Evolutionary conservation across 1,140 invertebrate genomes (phyloP).

Genomic region (Rhagoletis zephyria): DNA sequence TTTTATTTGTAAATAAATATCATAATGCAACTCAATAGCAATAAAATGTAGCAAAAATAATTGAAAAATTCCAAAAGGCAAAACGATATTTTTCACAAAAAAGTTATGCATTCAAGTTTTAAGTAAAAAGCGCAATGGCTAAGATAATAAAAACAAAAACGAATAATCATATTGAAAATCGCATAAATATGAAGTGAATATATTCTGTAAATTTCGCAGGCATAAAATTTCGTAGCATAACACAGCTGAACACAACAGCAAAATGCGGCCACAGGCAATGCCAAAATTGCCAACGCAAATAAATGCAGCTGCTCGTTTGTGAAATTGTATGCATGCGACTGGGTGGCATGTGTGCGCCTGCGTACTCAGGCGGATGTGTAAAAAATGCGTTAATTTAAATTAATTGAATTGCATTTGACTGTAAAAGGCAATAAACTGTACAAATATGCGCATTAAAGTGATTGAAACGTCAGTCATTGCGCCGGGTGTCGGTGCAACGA

Average conservation of each 20-base stretch:
- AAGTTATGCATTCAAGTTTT: conserved; percentile 8
- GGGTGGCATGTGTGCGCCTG: background rate
- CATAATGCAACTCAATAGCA: background rate
- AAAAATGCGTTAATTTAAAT: conserved; percentile 50
- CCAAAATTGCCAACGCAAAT: conserved; percentile 11
- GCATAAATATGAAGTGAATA: conserved; percentile 12
- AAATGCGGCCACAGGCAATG: background rate
- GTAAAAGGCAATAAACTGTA: conserved; percentile 49
- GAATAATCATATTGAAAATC: background rate
- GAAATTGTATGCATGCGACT: background rate
- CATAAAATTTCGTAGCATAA: background rate
- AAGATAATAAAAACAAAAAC: background rate
- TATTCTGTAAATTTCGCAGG: conserved; percentile 11
- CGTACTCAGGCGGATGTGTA: background rate
- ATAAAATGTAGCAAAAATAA: background rate
- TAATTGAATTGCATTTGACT: conserved; percentile 52
- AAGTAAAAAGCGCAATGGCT: conserved; percentile 1
- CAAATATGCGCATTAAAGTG: conserved; percentile 40
- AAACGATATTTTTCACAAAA: background rate
- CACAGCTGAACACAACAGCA: background rate
- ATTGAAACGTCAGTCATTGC: conserved; percentile 1
- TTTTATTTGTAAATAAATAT: no score
- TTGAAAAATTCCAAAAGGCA: conserved; percentile 29
- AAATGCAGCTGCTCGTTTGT: background rate
- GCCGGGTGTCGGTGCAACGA: background rate